These are phyloP conservation scores for Eumaeus atala DNA, from an alignment of 1,140 invertebrate genomes.

Conservation along the genomic window DNA sequence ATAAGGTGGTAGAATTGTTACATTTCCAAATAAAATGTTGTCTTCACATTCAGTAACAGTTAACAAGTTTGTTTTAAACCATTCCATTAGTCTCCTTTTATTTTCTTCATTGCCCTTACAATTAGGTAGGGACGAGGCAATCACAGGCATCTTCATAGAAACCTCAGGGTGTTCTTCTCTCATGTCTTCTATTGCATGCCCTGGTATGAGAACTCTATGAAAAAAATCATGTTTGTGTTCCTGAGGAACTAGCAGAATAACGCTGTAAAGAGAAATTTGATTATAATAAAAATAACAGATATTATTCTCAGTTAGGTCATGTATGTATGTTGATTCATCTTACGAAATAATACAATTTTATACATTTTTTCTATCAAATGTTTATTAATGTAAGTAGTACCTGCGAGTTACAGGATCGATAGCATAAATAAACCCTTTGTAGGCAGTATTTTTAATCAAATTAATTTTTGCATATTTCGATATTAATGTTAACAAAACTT, in stretches of 20 bases:
- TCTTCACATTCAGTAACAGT: slow-evolving; percentile 41
- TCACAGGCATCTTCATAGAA: slow-evolving; percentile 26
- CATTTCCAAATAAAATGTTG: slow-evolving; percentile 49
- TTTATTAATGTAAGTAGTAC: slow-evolving; percentile 23
- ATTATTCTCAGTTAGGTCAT: background rate
- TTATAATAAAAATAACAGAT: slow-evolving; percentile 8
- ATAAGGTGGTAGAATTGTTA: slow-evolving; percentile 49
- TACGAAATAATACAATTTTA: too few species aligned
- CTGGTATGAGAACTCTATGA: slow-evolving; percentile 44
- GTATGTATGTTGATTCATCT: too few species aligned
- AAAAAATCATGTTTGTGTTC: slow-evolving; percentile 26
- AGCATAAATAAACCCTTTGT: slow-evolving; percentile 45
- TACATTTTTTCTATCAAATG: too few species aligned
- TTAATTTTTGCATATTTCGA: slow-evolving; percentile 49
- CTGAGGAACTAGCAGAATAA: slow-evolving; percentile 37
- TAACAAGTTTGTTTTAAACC: slow-evolving; percentile 51
- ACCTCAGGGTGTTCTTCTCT: slow-evolving; percentile 19
- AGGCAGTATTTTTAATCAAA: slow-evolving; percentile 37
- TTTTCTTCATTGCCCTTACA: slow-evolving; percentile 26
- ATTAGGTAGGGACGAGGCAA: slow-evolving; percentile 13
- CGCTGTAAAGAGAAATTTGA: slow-evolving; percentile 37
- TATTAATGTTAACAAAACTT: slow-evolving; percentile 27
- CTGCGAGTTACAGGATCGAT: slow-evolving; percentile 50
- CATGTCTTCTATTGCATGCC: slow-evolving; percentile 49
- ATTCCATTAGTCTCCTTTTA: slow-evolving; percentile 41